Base-by-base conservation (phyloP, 1,140 invertebrate genomes). In the Neodiprion virginianus region DNA sequence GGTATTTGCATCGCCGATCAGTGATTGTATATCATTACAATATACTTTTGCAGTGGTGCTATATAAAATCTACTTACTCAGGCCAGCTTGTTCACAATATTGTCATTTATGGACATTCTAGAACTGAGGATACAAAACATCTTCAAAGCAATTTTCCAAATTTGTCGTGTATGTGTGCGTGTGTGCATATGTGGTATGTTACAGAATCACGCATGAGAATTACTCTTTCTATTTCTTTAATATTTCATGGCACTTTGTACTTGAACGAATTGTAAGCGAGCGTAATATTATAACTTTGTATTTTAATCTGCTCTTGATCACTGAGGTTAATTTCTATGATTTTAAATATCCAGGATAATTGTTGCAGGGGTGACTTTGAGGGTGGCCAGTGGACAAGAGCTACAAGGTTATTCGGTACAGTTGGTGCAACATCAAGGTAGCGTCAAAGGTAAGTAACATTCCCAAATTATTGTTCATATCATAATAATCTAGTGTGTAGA, bases 351-450 rank as follows among this genome's bases (percentile, higher is more conserved):
- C 17, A 40, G 67, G 28, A 72, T 75, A 53, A 73, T 77, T 78
- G 50, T 71, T 50, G 48, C 21, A 89, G 89, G 89, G 72, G 86
- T 90, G 23, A 90, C 89, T 3, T 78, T 90, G 67, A 83, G 89
- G 80, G 86, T 90, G 7, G 85, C 89, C 10, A 80, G 84, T 79
- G 85, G 86, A n/a, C 84, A 88, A 72, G 88, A 88, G 76, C 75
- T 90, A 10, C 88, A 90, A 79, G 88, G 89, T 72, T 89, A 89
- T 78, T 89, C 89, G 0, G 84, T 92, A n/a, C 91, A 92, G 80
- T 81, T 92, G n/a, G 88, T 92, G 5, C 90, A 88, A 75, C 91
- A 91, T 80, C 90, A 90, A 80, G 89, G 89, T 74, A 87, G 87
- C 23, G 87, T 91, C 1, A 92, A 91, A 90, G 90, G 89, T 89